Evolutionary conservation across 2,888 invertebrate species (phyloP).

Genomic region (Chloroclystis v-ata): DNA sequence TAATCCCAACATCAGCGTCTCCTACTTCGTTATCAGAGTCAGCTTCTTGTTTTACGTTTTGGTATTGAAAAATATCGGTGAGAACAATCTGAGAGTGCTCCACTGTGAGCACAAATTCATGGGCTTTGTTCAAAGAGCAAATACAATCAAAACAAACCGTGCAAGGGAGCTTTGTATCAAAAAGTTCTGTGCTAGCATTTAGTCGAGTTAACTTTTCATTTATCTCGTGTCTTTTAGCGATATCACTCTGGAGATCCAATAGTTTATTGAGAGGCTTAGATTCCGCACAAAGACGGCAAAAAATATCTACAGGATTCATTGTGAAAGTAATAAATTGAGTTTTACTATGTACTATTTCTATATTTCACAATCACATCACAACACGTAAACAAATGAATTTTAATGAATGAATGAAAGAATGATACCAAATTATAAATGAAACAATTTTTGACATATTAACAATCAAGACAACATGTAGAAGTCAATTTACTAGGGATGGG

Average conservation of each 20-base stretch:
- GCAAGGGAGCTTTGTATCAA: constrained; percentile 40
- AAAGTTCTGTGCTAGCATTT: constrained; percentile 43
- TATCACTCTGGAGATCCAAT: constrained; percentile 38
- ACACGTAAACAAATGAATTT: not conserved
- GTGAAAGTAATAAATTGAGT: not conserved
- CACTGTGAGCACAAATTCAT: constrained; percentile 45
- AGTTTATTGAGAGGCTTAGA: constrained; percentile 42
- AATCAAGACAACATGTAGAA: too few relatives aligned
- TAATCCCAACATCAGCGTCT: not conserved
- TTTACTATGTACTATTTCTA: not conserved
- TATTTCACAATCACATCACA: not conserved
- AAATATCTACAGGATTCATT: constrained; percentile 41
- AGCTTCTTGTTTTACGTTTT: constrained; percentile 41
- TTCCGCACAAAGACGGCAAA: constrained; percentile 52
- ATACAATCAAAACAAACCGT: constrained; percentile 53
- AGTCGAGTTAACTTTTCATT: constrained; percentile 42
- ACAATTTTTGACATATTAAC: too few relatives aligned
- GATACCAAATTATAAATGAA: not conserved
- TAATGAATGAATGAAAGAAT: not conserved
- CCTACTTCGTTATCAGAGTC: constrained; percentile 28
- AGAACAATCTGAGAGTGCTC: constrained; percentile 48
- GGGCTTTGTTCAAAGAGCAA: constrained; percentile 43
- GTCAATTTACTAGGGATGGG: too few relatives aligned
- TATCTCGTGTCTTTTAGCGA: constrained; percentile 35
- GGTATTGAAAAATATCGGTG: constrained; percentile 31